Evolutionary conservation across 2,888 invertebrate genomes (phyloP).

Genomic region (Amphipoea oculea): DNA sequence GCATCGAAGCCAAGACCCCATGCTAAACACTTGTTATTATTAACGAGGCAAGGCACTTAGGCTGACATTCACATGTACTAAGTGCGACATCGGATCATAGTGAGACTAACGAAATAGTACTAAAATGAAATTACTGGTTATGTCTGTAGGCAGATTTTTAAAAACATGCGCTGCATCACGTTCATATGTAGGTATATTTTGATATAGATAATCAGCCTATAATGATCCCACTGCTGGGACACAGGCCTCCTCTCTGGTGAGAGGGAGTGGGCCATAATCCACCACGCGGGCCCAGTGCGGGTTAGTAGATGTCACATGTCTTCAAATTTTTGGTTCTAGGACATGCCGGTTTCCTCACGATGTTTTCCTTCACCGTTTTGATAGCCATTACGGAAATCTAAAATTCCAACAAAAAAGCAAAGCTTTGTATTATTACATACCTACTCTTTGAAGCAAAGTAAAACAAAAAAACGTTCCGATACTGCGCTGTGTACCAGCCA

Average conservation of each 20-base stretch:
- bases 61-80: not conserved
- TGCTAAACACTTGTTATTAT: not conserved
- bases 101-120: not conserved
- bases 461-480: not conserved
- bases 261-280: too few species aligned
- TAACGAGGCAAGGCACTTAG: not conserved
- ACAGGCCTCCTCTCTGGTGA: too few species aligned
- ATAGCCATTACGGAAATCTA: not conserved
- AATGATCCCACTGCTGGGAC: too few species aligned
- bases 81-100: not conserved
- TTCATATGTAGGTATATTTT: too few species aligned
- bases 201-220: too few species aligned
- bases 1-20: not conserved
- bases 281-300: too few species aligned
- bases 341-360: too few species aligned
- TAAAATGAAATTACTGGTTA: not conserved
- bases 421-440: too few species aligned
- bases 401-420: not conserved
- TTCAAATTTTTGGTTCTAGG: too few species aligned
- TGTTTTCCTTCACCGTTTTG: too few species aligned
- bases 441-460: too few species aligned
- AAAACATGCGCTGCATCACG: not conserved
- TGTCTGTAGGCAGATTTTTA: not conserved
- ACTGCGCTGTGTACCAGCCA: not conserved
- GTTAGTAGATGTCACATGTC: too few species aligned